phyloP scores from a whole-genome alignment of 2,797 vertebrate genomes.

The Stomatorhinus walkeri region DNA sequence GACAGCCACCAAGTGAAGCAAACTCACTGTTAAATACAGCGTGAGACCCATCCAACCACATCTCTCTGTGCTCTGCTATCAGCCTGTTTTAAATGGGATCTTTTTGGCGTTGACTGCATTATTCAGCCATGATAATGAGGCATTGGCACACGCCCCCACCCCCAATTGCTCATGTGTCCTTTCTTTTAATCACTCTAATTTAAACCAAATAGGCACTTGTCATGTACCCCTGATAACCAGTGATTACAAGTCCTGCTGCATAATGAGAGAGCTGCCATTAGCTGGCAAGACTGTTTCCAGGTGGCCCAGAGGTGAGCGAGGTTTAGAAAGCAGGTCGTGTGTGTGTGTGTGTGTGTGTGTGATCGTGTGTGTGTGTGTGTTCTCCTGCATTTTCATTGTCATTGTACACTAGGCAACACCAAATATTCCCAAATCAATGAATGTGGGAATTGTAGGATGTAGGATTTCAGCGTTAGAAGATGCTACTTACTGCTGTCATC shows the following conservation, averaged over 20 bases:
- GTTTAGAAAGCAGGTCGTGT: neutral
- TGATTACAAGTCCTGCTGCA: neutral
- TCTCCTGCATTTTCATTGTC: neutral
- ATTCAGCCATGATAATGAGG: neutral
- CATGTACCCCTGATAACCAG: neutral
- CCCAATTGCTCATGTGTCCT: neutral
- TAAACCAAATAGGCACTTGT: constrained; percentile 10
- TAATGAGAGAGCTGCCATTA: neutral
- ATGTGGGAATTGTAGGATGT: neutral
- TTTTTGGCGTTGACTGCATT: neutral
- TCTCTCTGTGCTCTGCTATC: neutral
- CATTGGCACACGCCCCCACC: neutral
- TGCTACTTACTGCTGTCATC: neutral
- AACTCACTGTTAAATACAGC: neutral
- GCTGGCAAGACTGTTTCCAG: neutral
- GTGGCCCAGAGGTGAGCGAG: neutral
- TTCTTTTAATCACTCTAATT: constrained; percentile 8
- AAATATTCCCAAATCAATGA: neutral
- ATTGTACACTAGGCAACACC: neutral
- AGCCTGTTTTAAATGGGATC: neutral
- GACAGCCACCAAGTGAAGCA: neutral
- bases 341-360: neutral
- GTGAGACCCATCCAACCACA: neutral
- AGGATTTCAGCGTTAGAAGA: neutral
- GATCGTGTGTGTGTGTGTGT: neutral